These are phyloP conservation scores for Mionectes olivaceus DNA, from an alignment of 2,797 vertebrate genomes.

Conservation along the genomic window DNA sequence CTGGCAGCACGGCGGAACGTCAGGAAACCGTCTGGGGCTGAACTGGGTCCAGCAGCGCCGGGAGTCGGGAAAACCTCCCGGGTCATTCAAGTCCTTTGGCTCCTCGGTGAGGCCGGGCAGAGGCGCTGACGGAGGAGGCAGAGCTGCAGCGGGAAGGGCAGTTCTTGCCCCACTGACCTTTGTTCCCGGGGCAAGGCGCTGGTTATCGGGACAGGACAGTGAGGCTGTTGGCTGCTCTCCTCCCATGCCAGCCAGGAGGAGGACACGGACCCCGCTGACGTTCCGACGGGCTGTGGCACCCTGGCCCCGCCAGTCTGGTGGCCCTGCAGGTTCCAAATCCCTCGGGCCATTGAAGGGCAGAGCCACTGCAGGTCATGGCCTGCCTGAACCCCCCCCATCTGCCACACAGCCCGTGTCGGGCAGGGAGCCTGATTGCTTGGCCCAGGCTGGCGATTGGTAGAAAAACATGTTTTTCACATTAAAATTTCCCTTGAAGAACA, in stretches of 20 bases:
- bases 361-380: not conserved
- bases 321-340: not conserved
- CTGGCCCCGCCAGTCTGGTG: rapidly evolving
- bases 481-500: slow-evolving; percentile 59
- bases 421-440: not conserved
- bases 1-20: not conserved
- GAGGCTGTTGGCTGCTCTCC: not conserved
- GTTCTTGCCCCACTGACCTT: rapidly evolving
- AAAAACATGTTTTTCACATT: slow-evolving; percentile 66
- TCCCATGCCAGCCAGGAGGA: rapidly evolving
- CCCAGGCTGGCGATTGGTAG: not conserved
- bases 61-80: not conserved
- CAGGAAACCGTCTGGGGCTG: not conserved
- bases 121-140: not conserved
- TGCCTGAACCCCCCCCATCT: not conserved
- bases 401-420: not conserved
- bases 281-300: not conserved
- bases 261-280: rapidly evolving
- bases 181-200: not conserved
- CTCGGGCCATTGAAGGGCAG: not conserved
- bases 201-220: not conserved
- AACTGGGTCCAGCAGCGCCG: not conserved
- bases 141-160: not conserved
- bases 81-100: not conserved
- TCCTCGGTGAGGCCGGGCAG: not conserved